Percentiles rank a stretch among this genome's conserved stretches.
phyloP scores from a whole-genome alignment of 2,888 invertebrate species.

The Spodoptera littoralis region DNA sequence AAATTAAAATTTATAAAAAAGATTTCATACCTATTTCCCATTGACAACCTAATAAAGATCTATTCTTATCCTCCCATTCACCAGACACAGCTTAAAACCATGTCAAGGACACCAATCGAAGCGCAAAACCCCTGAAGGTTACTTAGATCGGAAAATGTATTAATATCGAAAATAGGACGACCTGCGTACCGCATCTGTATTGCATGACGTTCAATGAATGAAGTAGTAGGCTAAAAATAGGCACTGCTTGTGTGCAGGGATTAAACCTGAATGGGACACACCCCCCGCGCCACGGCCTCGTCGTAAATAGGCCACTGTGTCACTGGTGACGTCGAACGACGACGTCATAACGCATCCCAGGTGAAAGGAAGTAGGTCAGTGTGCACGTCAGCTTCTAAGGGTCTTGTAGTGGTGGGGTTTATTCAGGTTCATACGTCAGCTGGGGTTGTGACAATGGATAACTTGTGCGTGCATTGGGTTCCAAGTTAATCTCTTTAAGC shows the following conservation, averaged over 20 bases:
- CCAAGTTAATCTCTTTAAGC: no score
- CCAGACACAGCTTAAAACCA: constrained; percentile 8
- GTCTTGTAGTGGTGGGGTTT: constrained; percentile 12
- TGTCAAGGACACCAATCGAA: constrained; percentile 36
- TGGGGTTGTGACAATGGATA: not conserved
- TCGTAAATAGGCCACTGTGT: constrained; percentile 81
- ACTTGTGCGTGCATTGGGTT: no score
- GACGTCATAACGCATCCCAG: constrained; percentile 83
- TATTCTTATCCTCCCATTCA: constrained; percentile 9
- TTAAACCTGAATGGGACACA: constrained; percentile 80
- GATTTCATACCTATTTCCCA: no score
- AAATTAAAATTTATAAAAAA: no score
- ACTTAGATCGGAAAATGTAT: constrained; percentile 40
- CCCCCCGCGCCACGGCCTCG: constrained; percentile 59
- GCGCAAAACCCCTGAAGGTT: constrained; percentile 16
- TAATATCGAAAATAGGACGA: constrained; percentile 44
- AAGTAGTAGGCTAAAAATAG: constrained; percentile 82
- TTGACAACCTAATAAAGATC: no score
- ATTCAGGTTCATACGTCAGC: not conserved
- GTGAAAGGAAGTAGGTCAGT: constrained; percentile 74
- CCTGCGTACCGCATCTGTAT: constrained; percentile 43
- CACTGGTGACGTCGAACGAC: constrained; percentile 77
- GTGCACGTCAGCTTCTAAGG: constrained; percentile 46
- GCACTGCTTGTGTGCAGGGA: constrained; percentile 67
- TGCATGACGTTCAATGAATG: constrained; percentile 77